A percentile compares a stretch with the other conserved stretches of the same genome.
Conservation (phyloP, 2,113 vertebrate species). For the Furnarius figulus region DNA sequence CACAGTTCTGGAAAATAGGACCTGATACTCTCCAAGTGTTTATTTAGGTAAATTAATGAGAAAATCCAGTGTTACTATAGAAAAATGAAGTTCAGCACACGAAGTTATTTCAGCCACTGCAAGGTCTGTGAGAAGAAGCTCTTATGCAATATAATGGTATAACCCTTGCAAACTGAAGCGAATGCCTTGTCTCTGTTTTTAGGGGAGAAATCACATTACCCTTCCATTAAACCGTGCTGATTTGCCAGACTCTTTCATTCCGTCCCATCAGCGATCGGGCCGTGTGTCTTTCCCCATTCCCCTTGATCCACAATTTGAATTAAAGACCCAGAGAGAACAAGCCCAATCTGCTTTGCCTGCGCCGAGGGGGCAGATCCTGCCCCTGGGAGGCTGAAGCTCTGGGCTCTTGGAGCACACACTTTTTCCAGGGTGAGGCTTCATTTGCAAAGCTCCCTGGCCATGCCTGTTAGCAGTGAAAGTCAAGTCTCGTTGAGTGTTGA, state of each 20-base stretch:
- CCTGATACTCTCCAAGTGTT: not conserved
- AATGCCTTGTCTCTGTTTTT: not conserved
- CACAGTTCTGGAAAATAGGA: not conserved
- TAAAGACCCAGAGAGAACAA: not conserved
- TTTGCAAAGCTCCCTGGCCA: slow-evolving; percentile 44
- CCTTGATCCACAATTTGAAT: not conserved
- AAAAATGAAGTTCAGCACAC: not conserved
- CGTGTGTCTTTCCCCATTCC: not conserved
- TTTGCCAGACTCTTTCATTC: not conserved
- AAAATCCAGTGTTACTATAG: not conserved
- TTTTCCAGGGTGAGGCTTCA: slow-evolving; percentile 22
- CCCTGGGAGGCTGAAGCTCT: not conserved
- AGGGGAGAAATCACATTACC: not conserved
- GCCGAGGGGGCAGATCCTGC: not conserved
- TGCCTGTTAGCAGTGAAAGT: slow-evolving; percentile 73
- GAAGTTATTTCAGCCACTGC: not conserved
- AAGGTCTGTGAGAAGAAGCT: not conserved
- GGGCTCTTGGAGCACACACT: slow-evolving; percentile 40
- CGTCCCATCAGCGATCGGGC: not conserved
- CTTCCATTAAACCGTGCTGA: not conserved
- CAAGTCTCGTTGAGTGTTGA: slow-evolving; percentile 69
- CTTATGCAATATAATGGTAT: not conserved
- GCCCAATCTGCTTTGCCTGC: not conserved
- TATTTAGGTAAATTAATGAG: not conserved
- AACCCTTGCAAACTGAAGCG: not conserved